Base-by-base conservation (phyloP, 2,797 vertebrate species). In the Notolepis coatsorum region DNA sequence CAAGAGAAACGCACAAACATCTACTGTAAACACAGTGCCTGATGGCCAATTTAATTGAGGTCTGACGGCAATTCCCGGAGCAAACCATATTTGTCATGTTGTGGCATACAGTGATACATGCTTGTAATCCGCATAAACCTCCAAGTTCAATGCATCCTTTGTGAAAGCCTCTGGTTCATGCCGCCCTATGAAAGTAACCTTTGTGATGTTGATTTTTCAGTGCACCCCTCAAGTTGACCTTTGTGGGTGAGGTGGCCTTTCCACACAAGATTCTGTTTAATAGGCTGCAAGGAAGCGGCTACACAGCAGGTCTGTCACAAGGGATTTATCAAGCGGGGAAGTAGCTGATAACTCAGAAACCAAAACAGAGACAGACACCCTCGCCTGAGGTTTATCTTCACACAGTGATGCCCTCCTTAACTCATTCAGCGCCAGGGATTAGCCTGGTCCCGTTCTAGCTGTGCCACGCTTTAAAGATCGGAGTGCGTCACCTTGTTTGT, bases 51-150 rank as follows among this genome's bases (percentile, higher is more conserved):
- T 86, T 84, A 42, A 48, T 70, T 68, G 68, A 79, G 72, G 73
- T 83, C 77, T 68, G 65, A 83, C 70, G 75, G 81, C 69, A 78
- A 84, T 73, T 67, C 47, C 59, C n/a, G 54, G 17, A 43, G 84
- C 80, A 75, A 87, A 76, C 79, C 81, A 81, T 76, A 77, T 82
- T 84, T 85, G 80, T 84, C 81, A 86, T 82, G 71, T 63, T 55
- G 80, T 6, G 66, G 77, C 74, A 39, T 2, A 38, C 28, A 10
- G 81, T 67, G 74, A 77, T 73, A 69, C 66, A 77, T 70, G 71
- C 61, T 78, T 42, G 75, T 74, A 75, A 75, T 82, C 76, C 77
- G 68, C 57, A 68, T 12, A 55, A 79, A 84, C 28, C 68, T 73
- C 42, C 35, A 1, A 59, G 57, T 60, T 90, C 81, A 85, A 79